phyloP scores from a whole-genome alignment of 2,113 vertebrate genomes.

The Ceyx cyanopectus region DNA sequence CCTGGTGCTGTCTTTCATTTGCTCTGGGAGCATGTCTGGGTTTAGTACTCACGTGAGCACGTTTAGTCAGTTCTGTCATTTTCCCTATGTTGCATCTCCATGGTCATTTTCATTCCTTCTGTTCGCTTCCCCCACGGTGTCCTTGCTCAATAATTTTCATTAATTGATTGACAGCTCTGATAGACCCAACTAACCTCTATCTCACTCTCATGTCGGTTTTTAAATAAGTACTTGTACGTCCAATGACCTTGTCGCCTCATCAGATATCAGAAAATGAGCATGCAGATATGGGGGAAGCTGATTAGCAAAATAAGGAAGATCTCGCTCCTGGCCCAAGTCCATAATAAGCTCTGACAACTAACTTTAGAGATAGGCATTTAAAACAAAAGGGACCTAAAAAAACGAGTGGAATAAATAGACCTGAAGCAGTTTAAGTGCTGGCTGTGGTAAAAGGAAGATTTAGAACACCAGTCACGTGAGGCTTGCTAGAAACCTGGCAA shows the following conservation, averaged over 20 bases:
- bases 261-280: constrained; percentile 92
- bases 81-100: constrained; percentile 85
- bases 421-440: not conserved
- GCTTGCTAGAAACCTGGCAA: not conserved
- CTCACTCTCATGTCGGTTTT: constrained; percentile 94
- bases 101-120: constrained; percentile 92
- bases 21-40: constrained; percentile 67
- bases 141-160: constrained; percentile 99
- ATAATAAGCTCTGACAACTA: constrained; percentile 68
- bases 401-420: not conserved
- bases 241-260: constrained; percentile 95
- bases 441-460: not conserved
- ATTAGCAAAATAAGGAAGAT: constrained; percentile 82
- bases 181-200: constrained; percentile 95
- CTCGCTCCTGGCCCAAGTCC: constrained; percentile 70
- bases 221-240: constrained; percentile 98
- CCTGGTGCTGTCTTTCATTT: constrained; percentile 68
- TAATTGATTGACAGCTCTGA: constrained; percentile 99
- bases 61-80: constrained; percentile 76
- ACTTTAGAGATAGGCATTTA: constrained; percentile 64
- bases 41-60: constrained; percentile 69
- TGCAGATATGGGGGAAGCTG: constrained; percentile 83
- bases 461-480: not conserved
- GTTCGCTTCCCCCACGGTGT: constrained; percentile 85
- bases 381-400: constrained; percentile 36